phyloP scores from a whole-genome alignment of 1,140 invertebrate species.

The Sycobia sp. region DNA sequence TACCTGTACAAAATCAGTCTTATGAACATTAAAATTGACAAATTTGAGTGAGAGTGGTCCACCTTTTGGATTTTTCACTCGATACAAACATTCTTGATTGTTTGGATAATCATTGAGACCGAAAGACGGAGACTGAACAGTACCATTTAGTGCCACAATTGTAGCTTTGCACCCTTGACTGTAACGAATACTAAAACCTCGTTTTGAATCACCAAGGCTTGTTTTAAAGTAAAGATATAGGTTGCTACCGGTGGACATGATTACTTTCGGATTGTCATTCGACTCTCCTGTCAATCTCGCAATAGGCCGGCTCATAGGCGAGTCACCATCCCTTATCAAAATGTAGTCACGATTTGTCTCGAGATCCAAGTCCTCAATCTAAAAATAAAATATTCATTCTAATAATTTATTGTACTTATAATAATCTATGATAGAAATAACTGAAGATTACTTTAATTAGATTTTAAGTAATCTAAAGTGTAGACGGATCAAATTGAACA shows the following conservation, averaged over 20 bases:
- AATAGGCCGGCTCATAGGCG: constrained; percentile 81
- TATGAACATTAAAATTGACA: constrained; percentile 82
- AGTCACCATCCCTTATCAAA: constrained; percentile 86
- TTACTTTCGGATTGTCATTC: constrained; percentile 79
- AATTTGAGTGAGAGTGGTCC: constrained; percentile 88
- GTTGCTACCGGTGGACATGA: constrained; percentile 88
- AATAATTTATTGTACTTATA: not conserved
- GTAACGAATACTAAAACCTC: constrained; percentile 90
- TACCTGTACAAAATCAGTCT: constrained; percentile 84
- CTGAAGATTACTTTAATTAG: not conserved
- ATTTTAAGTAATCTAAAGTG: no score
- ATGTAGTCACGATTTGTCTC: constrained; percentile 86
- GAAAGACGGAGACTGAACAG: constrained; percentile 85
- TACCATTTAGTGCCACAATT: constrained; percentile 80
- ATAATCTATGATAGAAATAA: not conserved
- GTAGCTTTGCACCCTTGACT: constrained; percentile 86
- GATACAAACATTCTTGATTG: constrained; percentile 90
- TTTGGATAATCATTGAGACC: constrained; percentile 84
- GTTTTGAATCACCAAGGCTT: constrained; percentile 82
- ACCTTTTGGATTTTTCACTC: constrained; percentile 81
- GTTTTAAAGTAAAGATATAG: constrained; percentile 93
- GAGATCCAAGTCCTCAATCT: constrained; percentile 87
- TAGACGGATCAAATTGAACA: no score
- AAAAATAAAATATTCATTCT: constrained; percentile 3
- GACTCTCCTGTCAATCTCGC: constrained; percentile 80